Percentiles rank a stretch among this genome's conserved stretches.
phyloP scores from a whole-genome alignment of 2,797 vertebrate genomes.

The Sebastes nivosus region DNA sequence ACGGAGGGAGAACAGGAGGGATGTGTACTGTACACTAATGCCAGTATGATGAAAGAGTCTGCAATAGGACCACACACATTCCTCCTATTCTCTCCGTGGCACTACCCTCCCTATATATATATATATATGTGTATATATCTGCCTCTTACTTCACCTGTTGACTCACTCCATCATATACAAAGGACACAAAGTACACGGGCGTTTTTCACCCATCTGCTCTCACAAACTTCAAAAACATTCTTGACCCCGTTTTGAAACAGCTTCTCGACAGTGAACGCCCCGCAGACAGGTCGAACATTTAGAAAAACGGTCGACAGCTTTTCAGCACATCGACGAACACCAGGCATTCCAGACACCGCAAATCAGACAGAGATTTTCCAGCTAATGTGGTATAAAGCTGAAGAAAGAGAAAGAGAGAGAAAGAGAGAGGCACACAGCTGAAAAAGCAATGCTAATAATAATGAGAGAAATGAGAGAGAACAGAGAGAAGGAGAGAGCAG shows the following conservation, averaged over 20 bases:
- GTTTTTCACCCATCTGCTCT: neutral
- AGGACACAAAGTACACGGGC: neutral
- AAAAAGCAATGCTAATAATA: constrained; percentile 82
- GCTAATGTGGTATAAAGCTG: constrained; percentile 57
- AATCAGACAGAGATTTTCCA: constrained; percentile 75
- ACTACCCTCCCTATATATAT: neutral
- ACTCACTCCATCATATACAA: constrained; percentile 14
- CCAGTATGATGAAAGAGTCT: constrained; percentile 81
- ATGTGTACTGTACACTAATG: constrained; percentile 73
- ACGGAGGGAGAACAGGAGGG: constrained; percentile 74
- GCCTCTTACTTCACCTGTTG: constrained; percentile 33
- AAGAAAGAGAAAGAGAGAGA: constrained; percentile 25
- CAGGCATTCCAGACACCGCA: constrained; percentile 73
- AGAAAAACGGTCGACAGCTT: constrained; percentile 35
- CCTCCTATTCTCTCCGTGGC: constrained; percentile 25
- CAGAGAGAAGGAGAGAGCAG: constrained; percentile 47
- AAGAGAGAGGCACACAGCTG: constrained; percentile 66
- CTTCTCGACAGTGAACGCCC: constrained; percentile 44
- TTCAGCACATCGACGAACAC: constrained; percentile 62
- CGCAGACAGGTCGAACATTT: constrained; percentile 31
- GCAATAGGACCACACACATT: constrained; percentile 79
- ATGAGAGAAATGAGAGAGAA: constrained; percentile 70
- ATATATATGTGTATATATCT: neutral
- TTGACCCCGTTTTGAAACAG: constrained; percentile 43
- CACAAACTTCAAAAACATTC: constrained; percentile 35